phyloP scores from a whole-genome alignment of 2,797 vertebrate genomes.

The Distichodus sexfasciatus region DNA sequence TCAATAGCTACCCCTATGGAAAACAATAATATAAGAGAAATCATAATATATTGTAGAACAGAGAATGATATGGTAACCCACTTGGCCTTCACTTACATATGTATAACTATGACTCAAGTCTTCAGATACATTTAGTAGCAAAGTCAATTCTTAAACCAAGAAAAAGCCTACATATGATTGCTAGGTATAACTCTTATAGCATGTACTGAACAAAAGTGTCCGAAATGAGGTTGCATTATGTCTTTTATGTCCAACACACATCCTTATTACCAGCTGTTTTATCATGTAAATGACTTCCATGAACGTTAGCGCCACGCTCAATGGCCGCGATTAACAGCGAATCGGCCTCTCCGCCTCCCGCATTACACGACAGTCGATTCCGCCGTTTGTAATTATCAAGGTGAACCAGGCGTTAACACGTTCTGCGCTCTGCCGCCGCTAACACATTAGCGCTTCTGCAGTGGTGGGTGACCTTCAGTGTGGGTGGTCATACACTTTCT shows the following conservation, averaged over 20 bases:
- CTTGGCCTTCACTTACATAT: too few relatives aligned
- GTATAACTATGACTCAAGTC: too few relatives aligned
- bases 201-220: neutral
- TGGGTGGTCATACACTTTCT: neutral
- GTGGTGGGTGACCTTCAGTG: neutral
- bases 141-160: too few relatives aligned
- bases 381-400: neutral
- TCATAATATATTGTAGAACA: too few relatives aligned
- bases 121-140: too few relatives aligned
- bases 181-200: neutral
- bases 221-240: neutral
- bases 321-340: neutral
- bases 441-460: neutral
- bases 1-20: too few relatives aligned
- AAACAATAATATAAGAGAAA: too few relatives aligned
- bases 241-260: neutral
- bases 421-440: neutral
- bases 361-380: neutral
- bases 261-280: neutral
- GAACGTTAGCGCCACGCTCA: neutral
- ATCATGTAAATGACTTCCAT: conserved; percentile 11
- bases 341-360: neutral
- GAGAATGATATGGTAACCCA: too few relatives aligned
- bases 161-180: too few relatives aligned
- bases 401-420: neutral